Conservation (phyloP, 2,797 vertebrate species). For the Enteromius unitaeniatus region DNA sequence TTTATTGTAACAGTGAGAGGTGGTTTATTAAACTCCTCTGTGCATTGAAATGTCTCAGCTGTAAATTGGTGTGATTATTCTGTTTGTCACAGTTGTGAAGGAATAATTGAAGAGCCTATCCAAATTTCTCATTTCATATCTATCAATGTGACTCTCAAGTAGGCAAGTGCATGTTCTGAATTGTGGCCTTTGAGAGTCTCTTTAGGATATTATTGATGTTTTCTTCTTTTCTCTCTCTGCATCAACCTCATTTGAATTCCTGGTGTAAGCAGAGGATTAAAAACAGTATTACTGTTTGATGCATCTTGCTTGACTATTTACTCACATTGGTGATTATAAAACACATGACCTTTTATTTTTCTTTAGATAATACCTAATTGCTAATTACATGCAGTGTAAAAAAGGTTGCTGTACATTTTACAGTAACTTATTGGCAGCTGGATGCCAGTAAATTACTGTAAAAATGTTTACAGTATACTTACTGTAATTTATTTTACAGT, state of each 20-base stretch:
- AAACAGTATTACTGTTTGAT: not conserved
- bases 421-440: too few relatives aligned
- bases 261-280: not conserved
- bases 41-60: conserved; percentile 27
- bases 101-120: conserved; percentile 31
- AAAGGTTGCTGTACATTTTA: too few relatives aligned
- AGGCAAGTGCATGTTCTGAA: not conserved
- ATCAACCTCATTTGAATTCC: not conserved
- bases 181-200: conserved; percentile 35
- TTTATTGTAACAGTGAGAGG: not conserved
- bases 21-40: conserved; percentile 10
- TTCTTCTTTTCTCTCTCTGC: not conserved
- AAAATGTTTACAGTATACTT: too few relatives aligned
- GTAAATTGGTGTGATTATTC: conserved; percentile 34
- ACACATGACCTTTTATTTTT: not conserved
- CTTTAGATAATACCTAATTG: not conserved
- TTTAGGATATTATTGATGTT: conserved; percentile 35
- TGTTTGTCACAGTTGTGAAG: conserved; percentile 26
- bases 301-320: not conserved
- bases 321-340: conserved; percentile 3
- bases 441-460: too few relatives aligned
- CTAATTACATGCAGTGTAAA: not conserved
- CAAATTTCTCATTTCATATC: not conserved
- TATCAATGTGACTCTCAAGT: conserved; percentile 10
- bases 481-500: too few relatives aligned